Conservation (phyloP, 2,888 invertebrate genomes). For the Micropterix aruncella region DNA sequence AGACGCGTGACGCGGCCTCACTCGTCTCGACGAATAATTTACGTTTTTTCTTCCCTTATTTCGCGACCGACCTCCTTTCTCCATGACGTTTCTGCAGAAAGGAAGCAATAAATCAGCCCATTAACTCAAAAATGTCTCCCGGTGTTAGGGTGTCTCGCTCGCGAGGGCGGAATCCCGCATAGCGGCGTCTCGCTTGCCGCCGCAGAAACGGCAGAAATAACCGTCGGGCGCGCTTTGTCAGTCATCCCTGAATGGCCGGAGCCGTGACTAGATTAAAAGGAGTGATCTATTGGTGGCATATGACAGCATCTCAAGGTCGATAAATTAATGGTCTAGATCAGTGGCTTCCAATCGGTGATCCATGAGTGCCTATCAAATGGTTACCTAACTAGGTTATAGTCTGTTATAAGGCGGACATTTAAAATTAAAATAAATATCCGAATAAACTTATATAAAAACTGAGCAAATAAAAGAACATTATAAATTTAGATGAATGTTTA, state of each 20-base stretch:
- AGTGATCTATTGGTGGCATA: neutral
- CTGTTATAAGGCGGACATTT: too few relatives aligned
- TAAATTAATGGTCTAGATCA: neutral
- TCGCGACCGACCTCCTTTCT: slow-evolving; percentile 5
- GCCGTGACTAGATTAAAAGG: neutral
- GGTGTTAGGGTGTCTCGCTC: neutral
- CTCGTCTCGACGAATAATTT: neutral
- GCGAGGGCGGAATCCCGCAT: neutral
- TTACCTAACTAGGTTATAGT: too few relatives aligned
- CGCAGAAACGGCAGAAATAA: neutral
- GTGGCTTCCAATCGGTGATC: neutral
- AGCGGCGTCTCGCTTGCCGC: neutral
- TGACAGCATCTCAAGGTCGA: neutral
- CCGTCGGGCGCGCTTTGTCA: neutral
- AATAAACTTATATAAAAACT: too few relatives aligned
- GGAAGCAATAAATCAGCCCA: slow-evolving; percentile 16
- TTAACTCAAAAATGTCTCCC: slow-evolving; percentile 9
- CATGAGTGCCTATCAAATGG: too few relatives aligned
- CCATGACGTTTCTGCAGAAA: slow-evolving; percentile 11
- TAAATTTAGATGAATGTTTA: too few relatives aligned
- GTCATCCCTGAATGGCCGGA: neutral
- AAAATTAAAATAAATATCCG: too few relatives aligned
- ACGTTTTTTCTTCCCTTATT: neutral
- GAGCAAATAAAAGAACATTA: too few relatives aligned
- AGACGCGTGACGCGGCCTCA: neutral